Evolutionary conservation across 1,140 invertebrate species (phyloP), one percentile per base, ranked within the genome.

Genomic region (Drosophila auraria): DNA sequence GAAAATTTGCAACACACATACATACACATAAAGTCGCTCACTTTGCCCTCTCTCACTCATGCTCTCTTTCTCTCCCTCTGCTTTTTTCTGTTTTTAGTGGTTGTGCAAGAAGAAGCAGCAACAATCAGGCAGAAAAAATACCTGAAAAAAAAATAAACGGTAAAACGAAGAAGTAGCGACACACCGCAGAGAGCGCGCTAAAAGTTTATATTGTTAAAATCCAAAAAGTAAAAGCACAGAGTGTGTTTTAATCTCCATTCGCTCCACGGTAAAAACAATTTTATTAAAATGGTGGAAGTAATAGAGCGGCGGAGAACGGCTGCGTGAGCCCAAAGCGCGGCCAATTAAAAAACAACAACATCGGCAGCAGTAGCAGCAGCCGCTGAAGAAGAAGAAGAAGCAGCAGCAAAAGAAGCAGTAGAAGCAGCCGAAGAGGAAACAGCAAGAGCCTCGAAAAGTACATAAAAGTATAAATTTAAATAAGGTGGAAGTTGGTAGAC

Each of bases 91-190:
- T 86, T 90, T 90, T 90, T 81, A 90, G 86, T 90, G 86, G 86
- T 90, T 90, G 86, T 90, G 86, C 86, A 91, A 91, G 83, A 91
- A 91, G 82, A 86, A 89, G 82, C 76, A 89, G 89, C 84, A 86
- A 82, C 89, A 91, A 90, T 87, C 81, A 82, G 87, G 81, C 86
- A 92, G 54, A 84, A 83, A 69, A 83, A 84, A 92, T 82, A 91
- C 86, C 84, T 89, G 78, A 91, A 90, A 90, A 87, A 78, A 91
- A 92, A 92, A 92, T 83, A 92, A 92, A 92, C 89, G 90, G 90
- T 91, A 91, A 90, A 91, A 78, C 83, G 89, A 90, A 90, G 90
- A 89, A 91, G 84, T 82, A 70, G 86, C 87, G 78, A 91, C 86
- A 84, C 75, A 91, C 53, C 63, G 62, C 72, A 57, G 60, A 91